Evolutionary conservation across 1,140 invertebrate genomes (phyloP), one percentile per base, ranked within the genome.

Genomic region (Dolichoris vasculosae): DNA sequence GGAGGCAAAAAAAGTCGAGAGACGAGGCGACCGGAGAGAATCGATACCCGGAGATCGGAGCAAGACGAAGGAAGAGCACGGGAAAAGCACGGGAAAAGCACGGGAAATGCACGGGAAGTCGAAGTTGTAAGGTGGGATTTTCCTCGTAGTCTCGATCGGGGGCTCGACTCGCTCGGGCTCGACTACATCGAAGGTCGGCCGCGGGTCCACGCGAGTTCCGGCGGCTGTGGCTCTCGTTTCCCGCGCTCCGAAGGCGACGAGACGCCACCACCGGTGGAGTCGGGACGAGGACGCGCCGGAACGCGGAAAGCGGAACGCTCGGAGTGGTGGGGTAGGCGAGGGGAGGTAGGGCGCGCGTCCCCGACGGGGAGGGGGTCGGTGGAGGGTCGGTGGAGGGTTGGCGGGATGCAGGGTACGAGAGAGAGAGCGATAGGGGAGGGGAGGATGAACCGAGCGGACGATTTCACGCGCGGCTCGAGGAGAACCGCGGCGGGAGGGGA

Each of bases 371-470:
- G 55, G 30, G 63, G 7, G 32, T 6, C 4, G 67, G 81, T 48
- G 69, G 73, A 32, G 81, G 48, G 32, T n/a, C n/a, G 43, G 40
- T 48, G 30, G 71, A 48, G 71, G 38, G 30, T 59, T 3, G 26
- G 23, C 8, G 6, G 17, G 64, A 26, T 38, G 77, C 4, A 38
- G 30, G 35, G 35, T 1, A 17, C 8, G 69, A 48, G 46, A 48
- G 46, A 48, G 80, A 67, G 48, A 84, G 75, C 82, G 75, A 87
- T 83, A 81, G 80, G 83, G 84, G 83, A 86, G 71, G 85, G 80
- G 76, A 86, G 86, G 78, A 80, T 51, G 64, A 82, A 80, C 23
- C 59, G 64, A 82, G 76, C 23, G 48, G 48, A 51, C 48, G 15
- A 51, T 51, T 51, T 7, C 48, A 17, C 48, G 48, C 15, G 11